Conservation (phyloP, 2,888 invertebrate genomes). For the Drosophila siamana region DNA sequence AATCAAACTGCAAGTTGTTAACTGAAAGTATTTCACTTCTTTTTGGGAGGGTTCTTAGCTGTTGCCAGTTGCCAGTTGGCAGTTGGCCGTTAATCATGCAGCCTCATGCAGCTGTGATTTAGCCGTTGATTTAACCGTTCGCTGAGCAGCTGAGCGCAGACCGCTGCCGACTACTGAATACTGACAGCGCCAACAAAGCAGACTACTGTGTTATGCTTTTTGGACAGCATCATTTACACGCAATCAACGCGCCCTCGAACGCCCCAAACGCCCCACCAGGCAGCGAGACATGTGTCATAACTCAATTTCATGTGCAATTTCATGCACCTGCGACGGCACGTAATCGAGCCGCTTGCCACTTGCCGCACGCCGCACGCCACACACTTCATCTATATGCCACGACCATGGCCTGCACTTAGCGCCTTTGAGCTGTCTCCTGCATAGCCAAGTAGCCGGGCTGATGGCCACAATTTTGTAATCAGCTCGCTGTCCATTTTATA, state of each 20-base stretch:
- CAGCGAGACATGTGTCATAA: slow-evolving; percentile 65
- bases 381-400: slow-evolving; percentile 51
- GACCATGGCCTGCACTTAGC: slow-evolving; percentile 61
- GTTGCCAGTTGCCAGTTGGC: slow-evolving; percentile 21
- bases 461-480: slow-evolving; percentile 70
- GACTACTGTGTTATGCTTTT: slow-evolving; percentile 9
- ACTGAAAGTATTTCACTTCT: slow-evolving; percentile 42
- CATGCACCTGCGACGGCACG: slow-evolving; percentile 76
- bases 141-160: slow-evolving; percentile 31
- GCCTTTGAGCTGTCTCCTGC: slow-evolving; percentile 59
- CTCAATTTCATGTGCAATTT: slow-evolving; percentile 77
- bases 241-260: slow-evolving; percentile 58
- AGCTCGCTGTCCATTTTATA: slow-evolving; percentile 60
- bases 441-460: slow-evolving; percentile 57
- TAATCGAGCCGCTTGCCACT: slow-evolving; percentile 42
- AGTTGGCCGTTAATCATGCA: slow-evolving; percentile 68
- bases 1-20: slow-evolving; percentile 61
- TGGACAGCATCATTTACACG: slow-evolving; percentile 58
- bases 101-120: slow-evolving; percentile 52
- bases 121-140: slow-evolving; percentile 33
- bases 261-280: slow-evolving; percentile 13
- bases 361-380: slow-evolving; percentile 12
- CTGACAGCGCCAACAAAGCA: no score
- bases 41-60: slow-evolving; percentile 35
- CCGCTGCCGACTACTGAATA: no score